Evolutionary conservation across 2,797 vertebrate genomes (phyloP), one percentile per base, ranked within the genome.

Genomic region (Argya squamiceps): DNA sequence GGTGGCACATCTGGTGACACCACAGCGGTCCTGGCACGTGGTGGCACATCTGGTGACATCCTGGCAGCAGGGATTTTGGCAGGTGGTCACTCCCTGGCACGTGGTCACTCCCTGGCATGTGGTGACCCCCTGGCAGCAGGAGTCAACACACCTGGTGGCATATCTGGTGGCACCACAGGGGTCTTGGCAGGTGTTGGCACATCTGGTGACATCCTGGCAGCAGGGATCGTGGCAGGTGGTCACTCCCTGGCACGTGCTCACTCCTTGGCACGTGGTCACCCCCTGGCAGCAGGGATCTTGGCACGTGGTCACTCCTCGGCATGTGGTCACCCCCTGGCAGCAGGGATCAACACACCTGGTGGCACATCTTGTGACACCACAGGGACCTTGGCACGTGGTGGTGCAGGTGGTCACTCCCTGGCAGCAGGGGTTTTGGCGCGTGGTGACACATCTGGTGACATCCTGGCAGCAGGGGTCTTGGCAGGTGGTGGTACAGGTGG

Each of bases 81-180:
- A n/a, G 0, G 43, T 73, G 69, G 52, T 44, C 9, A 1, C 3
- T 1, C 58, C 58, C 0, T 21, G 21, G 0, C 79, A 77, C 0
- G 1, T 70, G 12, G 50, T 84, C 41, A 41, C 15, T 41, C 41
- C 41, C 15, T 41, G 32, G 9, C 24, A 8, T 6, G 18, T 41
- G 53, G 75, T 27, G 0, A 27, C 55, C 0, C 68, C 36, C 6
- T 47, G 0, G 0, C 43, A 30, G 3, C 67, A 69, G 1, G 56
- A 56, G 6, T 71, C 68, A 0, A 4, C 10, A 4, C 79, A 77
- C 0, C 1, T 70, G 12, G 50, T 84, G 32, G 9, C 24, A 8
- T 68, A 49, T 6, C 21, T 41, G 53, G 75, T 27, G 0, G 23
- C 55, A 0, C 68, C 36, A 3, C 67, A 69, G 1, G 41, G 41